Base-by-base conservation (phyloP, 2,797 vertebrate species). In the Mastacembelus armatus region DNA sequence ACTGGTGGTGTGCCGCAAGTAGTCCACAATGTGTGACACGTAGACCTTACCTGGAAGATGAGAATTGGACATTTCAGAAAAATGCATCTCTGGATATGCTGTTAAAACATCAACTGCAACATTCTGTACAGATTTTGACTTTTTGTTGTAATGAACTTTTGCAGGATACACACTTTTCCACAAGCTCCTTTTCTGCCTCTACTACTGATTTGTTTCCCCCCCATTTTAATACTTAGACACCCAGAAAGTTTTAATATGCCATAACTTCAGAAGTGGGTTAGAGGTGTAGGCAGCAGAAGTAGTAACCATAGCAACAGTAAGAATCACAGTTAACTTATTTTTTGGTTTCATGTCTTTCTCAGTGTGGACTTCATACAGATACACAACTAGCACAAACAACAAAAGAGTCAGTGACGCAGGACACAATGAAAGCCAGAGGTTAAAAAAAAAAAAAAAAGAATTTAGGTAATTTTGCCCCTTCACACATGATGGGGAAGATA, bases 21-120 rank as follows among this genome's bases (percentile, higher is more conserved):
- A 97, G 80, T 96, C 94, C 54, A 96, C 92, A 19, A 98, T 94
- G 62, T 94, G 94, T 16, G 95, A 95, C 62, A 96, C 94, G 0
- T 88, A 92, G 43, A 97, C 95, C 85, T 94, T 96, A 62, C 96
- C 96, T 99, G 67, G 19, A 42, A 47, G 26, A 61, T 0, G 12
- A 57, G 14, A 0, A 2, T 10, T 21, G 26, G 4, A 11, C 5
- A n/a, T 14, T 22, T 5, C 2, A 47, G 3, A 40, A 18, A 24
- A 47, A 10, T 15, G 1, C n/a, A 54, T 42, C 3, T 10, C 18
- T 15, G 3, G 9, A 29, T 40, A 12, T n/a, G n/a, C 7, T 0
- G 1, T 32, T 21, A 40, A 18, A 43, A n/a, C 15, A 64, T 26
- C 2, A 26, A n/a, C 4, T 16, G 18, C 22, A 12, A n/a, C 19